Conservation (phyloP, 2,888 invertebrate species). For the Acleris holmiana region DNA sequence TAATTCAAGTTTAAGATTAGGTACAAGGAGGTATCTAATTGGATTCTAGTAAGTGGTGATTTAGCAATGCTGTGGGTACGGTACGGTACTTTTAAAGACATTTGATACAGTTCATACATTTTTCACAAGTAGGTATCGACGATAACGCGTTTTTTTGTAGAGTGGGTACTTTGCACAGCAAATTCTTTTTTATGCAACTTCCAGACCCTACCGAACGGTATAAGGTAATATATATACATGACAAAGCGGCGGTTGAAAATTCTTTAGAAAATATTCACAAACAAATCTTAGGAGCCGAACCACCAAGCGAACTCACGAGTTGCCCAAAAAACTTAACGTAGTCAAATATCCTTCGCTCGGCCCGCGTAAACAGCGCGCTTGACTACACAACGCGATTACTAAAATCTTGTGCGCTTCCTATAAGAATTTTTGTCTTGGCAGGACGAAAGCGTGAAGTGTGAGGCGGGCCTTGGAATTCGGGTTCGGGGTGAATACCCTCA, state of each 20-base stretch:
- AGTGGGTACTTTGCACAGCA: too few relatives aligned
- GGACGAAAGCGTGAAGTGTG: conserved; percentile 69
- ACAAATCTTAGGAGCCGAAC: conserved; percentile 64
- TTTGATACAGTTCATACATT: too few relatives aligned
- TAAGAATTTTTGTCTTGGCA: conserved; percentile 57
- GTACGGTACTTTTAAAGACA: not conserved
- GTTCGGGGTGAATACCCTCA: conserved; percentile 84
- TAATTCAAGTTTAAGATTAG: not conserved
- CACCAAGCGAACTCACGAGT: conserved; percentile 63
- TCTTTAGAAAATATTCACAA: conserved; percentile 61
- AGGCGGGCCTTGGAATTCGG: conserved; percentile 76
- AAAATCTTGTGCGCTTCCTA: conserved; percentile 53
- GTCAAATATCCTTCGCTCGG: conserved; percentile 79
- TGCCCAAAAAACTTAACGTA: conserved; percentile 72
- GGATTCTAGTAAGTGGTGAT: conserved; percentile 25
- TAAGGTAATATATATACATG: too few relatives aligned
- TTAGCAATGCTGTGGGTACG: not conserved
- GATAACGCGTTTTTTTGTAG: too few relatives aligned
- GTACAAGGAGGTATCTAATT: conserved; percentile 23
- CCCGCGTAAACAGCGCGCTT: conserved; percentile 66
- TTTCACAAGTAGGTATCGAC: too few relatives aligned
- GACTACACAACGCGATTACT: conserved; percentile 57
- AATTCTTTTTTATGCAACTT: too few relatives aligned
- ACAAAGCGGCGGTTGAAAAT: conserved; percentile 54
- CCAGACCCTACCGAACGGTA: too few relatives aligned